A percentile compares a stretch with the other conserved stretches of the same genome.
These are phyloP conservation scores for Rynchops niger DNA, from an alignment of 2,113 vertebrate species.

Conservation along the genomic window DNA sequence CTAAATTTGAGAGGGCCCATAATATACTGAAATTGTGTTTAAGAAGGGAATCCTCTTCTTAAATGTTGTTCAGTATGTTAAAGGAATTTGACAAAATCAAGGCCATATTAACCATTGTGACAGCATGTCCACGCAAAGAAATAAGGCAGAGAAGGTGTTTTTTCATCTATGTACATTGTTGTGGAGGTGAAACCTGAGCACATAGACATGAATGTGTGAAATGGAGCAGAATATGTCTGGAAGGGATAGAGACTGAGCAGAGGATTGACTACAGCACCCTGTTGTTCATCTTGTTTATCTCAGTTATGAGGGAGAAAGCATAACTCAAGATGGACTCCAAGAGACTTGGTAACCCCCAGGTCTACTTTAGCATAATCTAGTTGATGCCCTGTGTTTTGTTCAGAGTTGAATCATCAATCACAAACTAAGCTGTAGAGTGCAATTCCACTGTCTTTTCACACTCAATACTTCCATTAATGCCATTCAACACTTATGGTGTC, in stretches of 20 bases:
- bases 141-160: background rate
- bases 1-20: background rate
- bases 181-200: background rate
- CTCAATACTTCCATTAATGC: background rate
- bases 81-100: background rate
- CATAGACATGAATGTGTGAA: background rate
- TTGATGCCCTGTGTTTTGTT: background rate
- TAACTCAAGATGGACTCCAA: background rate
- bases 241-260: background rate
- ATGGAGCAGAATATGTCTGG: background rate
- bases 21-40: background rate
- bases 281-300: background rate
- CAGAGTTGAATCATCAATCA: background rate
- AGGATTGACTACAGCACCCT: background rate
- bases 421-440: background rate
- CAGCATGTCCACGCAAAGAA: background rate
- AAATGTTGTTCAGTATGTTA: background rate
- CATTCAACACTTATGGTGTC: background rate
- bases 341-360: no score
- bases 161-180: background rate
- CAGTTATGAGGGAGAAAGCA: background rate
- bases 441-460: background rate
- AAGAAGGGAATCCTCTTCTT: background rate
- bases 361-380: background rate
- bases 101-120: background rate